Base-by-base conservation (phyloP, 2,797 vertebrate species). In the Remorina albescens region DNA sequence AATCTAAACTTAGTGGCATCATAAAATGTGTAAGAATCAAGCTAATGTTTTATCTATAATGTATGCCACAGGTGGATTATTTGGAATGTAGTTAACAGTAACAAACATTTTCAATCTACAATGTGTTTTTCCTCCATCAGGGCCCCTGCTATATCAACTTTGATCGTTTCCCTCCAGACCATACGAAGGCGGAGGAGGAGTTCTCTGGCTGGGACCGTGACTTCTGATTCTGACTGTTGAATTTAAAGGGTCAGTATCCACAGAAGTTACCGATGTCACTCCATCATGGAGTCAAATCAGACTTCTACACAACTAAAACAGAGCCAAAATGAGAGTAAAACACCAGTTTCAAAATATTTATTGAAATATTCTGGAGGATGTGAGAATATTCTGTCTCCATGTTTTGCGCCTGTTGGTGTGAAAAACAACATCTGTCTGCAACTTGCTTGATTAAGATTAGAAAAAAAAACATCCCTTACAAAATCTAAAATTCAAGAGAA, bases 81-180 rank as follows among this genome's bases (percentile, higher is more conserved):
- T 15, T 18, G 21, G 15, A 30, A 10, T 47, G 46, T 46, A 3
- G 19, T 21, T 21, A 10, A 47, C 5, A 1, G 19, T 8, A 19
- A 21, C n/a, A 9, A 6, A 44, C 56, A 39, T 50, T 53, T 26
- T 63, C 5, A 18, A 28, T 67, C 7, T 34, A 32, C 26, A 28
- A 1, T 61, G 2, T n/a, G 10, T 30, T 58, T 47, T 19, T 49
- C 21, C 21, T 72, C 37, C 67, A 51, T n/a, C 76, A 96, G 95
- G 95, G 95, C 32, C 92, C 94, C 12, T 94, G 93, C 89, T 95
- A 95, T 61, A 89, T 91, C 89, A 96, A 95, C 89, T 96, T 96
- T 80, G 94, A 95, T 80, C 86, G 89, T 18, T 94, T 95, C 74
- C 93, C 95, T 0, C 69, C 66, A 2, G 94, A 95, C 80, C 90